Base-by-base conservation (phyloP, 2,113 vertebrate genomes). In the Columbina picui region DNA sequence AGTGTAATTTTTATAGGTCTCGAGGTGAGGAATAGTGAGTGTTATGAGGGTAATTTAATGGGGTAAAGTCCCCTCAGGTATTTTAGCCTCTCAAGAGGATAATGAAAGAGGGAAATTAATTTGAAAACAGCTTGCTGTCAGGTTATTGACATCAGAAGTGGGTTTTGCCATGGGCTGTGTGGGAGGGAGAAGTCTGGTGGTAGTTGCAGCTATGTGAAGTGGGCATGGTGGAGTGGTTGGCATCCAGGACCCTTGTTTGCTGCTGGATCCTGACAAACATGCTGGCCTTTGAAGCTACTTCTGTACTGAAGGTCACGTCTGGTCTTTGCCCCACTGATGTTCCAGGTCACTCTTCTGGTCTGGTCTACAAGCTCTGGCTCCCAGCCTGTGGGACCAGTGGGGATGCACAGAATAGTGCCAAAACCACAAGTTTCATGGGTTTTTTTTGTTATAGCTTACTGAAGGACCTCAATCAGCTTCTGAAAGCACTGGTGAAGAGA, bases 81-180 rank as follows among this genome's bases (percentile, higher is more conserved):
- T 67, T 34, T 90, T 84, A 87, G 93, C 81, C 18, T 7, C 79
- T 78, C 76, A 89, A 70, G 79, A 90, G 68, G 30, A 75, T 90
- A 22, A 19, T 65, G 50, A 92, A 78, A 67, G 41, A 74, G 30
- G 55, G 56, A 75, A 86, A 84, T 77, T 34, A 84, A 78, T 81
- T 75, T 56, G 78, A 78, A 47, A 81, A 77, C 8, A 3, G 63
- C 73, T 90, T 77, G 47, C 56, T 34, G 47, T 65, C 32, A 41
- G 45, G 55, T 52, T 92, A 43, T 16, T 83, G 71, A 34, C 56
- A 67, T 1, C 2, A 84, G 38, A 29, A 71, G 84, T 26, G 38
- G 12, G 3, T 38, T 73, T 81, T 74, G 41, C 59, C 67, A 26
- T 63, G 17, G 56, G 56, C 45, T 75, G 60, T 0, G 5, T n/a